Evolutionary conservation across 2,113 vertebrate genomes (phyloP), one percentile per base, ranked within the genome.

Genomic region (Porphyrio hochstetteri): DNA sequence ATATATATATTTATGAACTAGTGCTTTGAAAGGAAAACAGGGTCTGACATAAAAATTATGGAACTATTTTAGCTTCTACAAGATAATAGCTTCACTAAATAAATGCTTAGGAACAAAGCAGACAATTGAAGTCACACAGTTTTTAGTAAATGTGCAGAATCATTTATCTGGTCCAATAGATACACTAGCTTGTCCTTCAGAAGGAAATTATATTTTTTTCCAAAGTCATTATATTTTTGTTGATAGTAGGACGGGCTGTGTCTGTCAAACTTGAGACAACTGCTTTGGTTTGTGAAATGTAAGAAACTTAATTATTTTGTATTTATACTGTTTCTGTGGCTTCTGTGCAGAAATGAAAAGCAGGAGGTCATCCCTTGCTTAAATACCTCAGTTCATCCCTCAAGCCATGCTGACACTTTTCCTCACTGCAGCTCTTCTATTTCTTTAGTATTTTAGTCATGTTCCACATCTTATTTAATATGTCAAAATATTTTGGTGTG

Each of bases 401-500:
- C 28, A 28, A 81, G 81, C 42, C 31, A 7, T 6, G 11, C 33
- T 68, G 63, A 33, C 56, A 10, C 76, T 31, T 71, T 89, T 95
- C 38, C 31, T 84, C 50, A 33, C 24, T 55, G 35, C 27, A 74
- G 44, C 63, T 93, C 27, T 11, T 85, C 46, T 53, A 1, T 90
- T 86, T 69, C 53, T 69, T 75, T 16, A 79, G 33, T 82, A 65
- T 92, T 96, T 96, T 69, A 86, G 50, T 77, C 10, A 3, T 84
- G 13, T 77, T 86, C 67, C 61, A 17, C 48, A 90, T 24, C 42
- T 67, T 95, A 57, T 86, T 63, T 84, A 85, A 79, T 80, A 50
- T 25, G 31, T 86, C 82, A 92, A 90, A 92, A 82, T 80, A 68
- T 89, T 95, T 64, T 89, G 82, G 64, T 91, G 19, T 44, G 50